A percentile compares a stretch with the other conserved stretches of the same genome.
phyloP scores from a whole-genome alignment of 2,888 invertebrate genomes.

The Fragum sueziense region DNA sequence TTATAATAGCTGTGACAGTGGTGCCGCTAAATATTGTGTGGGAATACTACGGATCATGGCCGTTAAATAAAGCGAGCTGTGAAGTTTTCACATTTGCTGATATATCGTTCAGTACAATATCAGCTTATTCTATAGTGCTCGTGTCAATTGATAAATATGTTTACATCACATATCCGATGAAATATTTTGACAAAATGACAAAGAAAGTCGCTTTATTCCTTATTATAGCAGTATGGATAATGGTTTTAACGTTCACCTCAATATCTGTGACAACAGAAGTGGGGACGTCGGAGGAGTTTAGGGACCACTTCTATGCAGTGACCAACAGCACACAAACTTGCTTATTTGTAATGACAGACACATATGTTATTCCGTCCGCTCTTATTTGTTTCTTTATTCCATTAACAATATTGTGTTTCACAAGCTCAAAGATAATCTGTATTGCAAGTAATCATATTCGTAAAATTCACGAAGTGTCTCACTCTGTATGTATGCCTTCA shows the following conservation, averaged over 20 bases:
- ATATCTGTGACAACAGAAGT: conserved; percentile 59
- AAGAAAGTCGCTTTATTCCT: conserved; percentile 41
- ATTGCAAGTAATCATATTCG: conserved; percentile 63
- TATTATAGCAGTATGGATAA: conserved; percentile 58
- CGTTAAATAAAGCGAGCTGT: conserved; percentile 56
- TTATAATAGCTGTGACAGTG: conserved; percentile 60
- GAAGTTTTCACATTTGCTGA: conserved; percentile 63
- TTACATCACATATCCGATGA: conserved; percentile 65
- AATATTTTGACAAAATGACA: conserved; percentile 61
- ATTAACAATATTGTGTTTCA: conserved; percentile 64
- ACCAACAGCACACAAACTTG: conserved; percentile 50
- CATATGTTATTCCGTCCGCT: conserved; percentile 57
- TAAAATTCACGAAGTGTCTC: conserved; percentile 46
- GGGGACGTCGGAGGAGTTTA: conserved; percentile 47
- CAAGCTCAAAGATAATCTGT: conserved; percentile 62
- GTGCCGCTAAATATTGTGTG: conserved; percentile 67
- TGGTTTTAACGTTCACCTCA: conserved; percentile 58
- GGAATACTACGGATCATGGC: conserved; percentile 66
- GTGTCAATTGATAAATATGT: conserved; percentile 68
- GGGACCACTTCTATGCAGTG: conserved; percentile 41
- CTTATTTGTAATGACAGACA: conserved; percentile 64
- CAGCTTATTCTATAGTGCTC: conserved; percentile 65
- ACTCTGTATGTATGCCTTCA: not conserved
- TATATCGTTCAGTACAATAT: conserved; percentile 63
- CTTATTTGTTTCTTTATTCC: conserved; percentile 63